Base-by-base conservation (phyloP, 2,888 invertebrate species). In the Dynastes hyllus region DNA sequence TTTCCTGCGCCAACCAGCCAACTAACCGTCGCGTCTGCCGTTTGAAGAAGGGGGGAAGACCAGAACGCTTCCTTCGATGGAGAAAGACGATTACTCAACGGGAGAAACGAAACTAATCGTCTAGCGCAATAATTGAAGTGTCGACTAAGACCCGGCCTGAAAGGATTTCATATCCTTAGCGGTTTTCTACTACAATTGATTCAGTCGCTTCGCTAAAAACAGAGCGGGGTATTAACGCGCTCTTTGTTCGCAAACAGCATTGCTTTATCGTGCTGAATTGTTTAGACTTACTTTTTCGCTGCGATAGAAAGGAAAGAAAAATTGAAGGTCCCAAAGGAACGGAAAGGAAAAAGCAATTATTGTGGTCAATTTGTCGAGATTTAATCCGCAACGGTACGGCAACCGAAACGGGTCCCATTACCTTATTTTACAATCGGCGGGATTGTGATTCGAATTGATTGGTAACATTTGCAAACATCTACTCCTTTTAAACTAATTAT, bases 131-230 rank as follows among this genome's bases (percentile, higher is more conserved):
- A 69, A 69, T 69, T 69, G 69, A 69, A 69, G 69, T 69, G 69
- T 51, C 69, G 51, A 27, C 69, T 69, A 69, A 69, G 69, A 69
- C 51, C 51, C 51, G 29, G 29, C 69, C 32, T 51, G 69, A 69
- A 69, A 69, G 69, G 69, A 69, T 69, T 69, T 69, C 69, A 69
- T 69, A 69, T 69, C 69, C 69, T 69, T 69, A 69, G 69, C 69
- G 69, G 69, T 69, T 69, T 69, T 69, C 69, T 69, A 51, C 69
- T 69, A 69, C 69, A 69, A 69, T 69, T 69, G 69, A 69, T 69
- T 51, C 69, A 69, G 63, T 63, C 63, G 32, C 32, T 27, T 69
- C 51, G 50, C 69, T 29, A 69, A 69, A 69, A 69, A 37, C 32
- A 37, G 51, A 51, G 69, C 27, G 51, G 16, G 5, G 69, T 40